Evolutionary conservation across 2,888 invertebrate species (phyloP).

Genomic region (Drosophila prostipennis): DNA sequence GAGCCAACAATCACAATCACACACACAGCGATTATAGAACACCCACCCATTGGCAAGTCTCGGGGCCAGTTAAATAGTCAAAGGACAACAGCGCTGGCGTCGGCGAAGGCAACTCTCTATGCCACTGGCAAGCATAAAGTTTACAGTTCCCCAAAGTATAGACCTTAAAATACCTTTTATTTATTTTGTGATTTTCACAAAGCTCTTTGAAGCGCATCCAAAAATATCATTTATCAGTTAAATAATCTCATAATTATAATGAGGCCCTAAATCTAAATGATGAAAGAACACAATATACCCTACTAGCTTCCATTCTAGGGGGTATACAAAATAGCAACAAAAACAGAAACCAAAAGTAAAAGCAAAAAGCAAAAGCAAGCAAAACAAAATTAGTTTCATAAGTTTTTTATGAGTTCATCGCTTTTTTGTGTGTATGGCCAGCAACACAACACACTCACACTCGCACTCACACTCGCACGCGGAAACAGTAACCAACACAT

Average conservation of each 20-base stretch:
- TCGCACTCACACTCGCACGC: slow-evolving; percentile 28
- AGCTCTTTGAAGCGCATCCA: too few species aligned
- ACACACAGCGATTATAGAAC: slow-evolving; percentile 28
- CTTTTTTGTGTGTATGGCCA: slow-evolving; percentile 68
- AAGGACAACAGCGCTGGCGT: slow-evolving; percentile 54
- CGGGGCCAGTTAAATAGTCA: slow-evolving; percentile 63
- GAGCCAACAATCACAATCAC: slow-evolving; percentile 53
- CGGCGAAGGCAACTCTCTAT: slow-evolving; percentile 43
- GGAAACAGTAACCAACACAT: slow-evolving; percentile 35
- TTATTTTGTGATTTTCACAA: too few species aligned
- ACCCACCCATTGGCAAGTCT: slow-evolving; percentile 52
- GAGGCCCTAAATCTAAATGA: too few species aligned
- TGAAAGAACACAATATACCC: not conserved
- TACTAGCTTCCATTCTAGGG: not conserved
- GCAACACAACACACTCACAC: slow-evolving; percentile 41
- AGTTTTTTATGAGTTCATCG: slow-evolving; percentile 81
- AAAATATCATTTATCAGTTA: too few species aligned
- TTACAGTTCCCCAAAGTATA: slow-evolving; percentile 30
- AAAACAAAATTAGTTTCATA: slow-evolving; percentile 80
- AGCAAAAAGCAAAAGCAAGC: slow-evolving; percentile 72
- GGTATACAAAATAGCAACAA: slow-evolving; percentile 18
- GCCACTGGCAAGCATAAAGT: slow-evolving; percentile 51
- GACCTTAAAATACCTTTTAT: not conserved
- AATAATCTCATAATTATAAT: not conserved
- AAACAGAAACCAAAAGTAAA: slow-evolving; percentile 62